A percentile compares a stretch with the other conserved stretches of the same genome.
Conservation (phyloP, 2,797 vertebrate genomes). For the Phaenicophaeus curvirostris region DNA sequence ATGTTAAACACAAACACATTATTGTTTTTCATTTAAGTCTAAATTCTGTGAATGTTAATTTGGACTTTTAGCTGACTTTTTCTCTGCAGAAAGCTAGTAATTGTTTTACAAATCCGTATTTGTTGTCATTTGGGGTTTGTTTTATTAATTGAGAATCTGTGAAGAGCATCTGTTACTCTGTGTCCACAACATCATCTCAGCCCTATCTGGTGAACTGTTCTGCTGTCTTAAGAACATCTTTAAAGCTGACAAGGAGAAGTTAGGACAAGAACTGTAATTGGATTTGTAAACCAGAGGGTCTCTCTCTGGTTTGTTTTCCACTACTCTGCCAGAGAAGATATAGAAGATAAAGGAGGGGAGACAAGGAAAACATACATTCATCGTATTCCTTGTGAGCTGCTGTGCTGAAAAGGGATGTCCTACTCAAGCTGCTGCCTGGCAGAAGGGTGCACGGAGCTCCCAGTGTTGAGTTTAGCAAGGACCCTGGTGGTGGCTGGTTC, state of each 20-base stretch:
- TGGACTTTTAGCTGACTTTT: neutral
- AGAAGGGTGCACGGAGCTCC: neutral
- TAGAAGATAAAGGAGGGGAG: neutral
- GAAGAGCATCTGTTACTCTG: constrained; percentile 22
- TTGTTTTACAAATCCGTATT: neutral
- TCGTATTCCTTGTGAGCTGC: neutral
- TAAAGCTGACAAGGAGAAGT: neutral
- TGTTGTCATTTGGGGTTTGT: neutral
- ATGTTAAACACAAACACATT: neutral
- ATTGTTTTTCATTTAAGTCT: neutral
- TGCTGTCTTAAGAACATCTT: neutral
- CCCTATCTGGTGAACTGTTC: neutral
- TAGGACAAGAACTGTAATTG: neutral
- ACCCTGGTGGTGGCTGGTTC: neutral
- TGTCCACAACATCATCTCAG: neutral
- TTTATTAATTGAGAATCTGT: constrained; percentile 12
- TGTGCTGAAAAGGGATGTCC: neutral
- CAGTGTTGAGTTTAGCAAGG: neutral
- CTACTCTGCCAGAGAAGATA: neutral
- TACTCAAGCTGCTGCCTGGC: neutral
- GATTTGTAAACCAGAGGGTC: neutral
- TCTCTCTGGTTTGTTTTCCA: neutral
- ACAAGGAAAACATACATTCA: neutral
- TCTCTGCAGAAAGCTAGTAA: neutral
- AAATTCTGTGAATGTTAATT: neutral